Conservation (phyloP, 2,888 invertebrate species). For the Xestia sexstrigata region DNA sequence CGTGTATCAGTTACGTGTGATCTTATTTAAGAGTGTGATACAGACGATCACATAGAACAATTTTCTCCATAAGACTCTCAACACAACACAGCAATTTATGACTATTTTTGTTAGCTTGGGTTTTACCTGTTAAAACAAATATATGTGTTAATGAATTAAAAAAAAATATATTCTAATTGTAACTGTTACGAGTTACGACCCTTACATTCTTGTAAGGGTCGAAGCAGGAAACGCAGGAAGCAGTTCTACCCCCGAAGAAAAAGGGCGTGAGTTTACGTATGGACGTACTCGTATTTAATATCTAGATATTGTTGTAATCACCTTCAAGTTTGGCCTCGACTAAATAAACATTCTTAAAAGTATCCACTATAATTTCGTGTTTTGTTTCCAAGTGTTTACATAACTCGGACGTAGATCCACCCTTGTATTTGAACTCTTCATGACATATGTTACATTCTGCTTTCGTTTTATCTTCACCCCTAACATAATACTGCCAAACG, state of each 20-base stretch:
- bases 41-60: not conserved
- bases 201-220: too few relatives aligned
- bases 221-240: too few relatives aligned
- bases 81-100: too few relatives aligned
- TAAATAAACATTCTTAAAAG: conserved; percentile 16
- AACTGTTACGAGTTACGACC: not conserved
- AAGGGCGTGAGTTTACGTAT: not conserved
- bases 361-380: not conserved
- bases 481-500: conserved; percentile 18
- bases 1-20: not conserved
- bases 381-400: conserved; percentile 19
- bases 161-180: too few relatives aligned
- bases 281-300: not conserved
- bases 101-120: too few relatives aligned
- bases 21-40: not conserved
- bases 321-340: conserved; percentile 29
- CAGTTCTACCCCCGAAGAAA: not conserved
- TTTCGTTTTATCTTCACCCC: not conserved
- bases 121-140: too few relatives aligned
- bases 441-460: conserved; percentile 25
- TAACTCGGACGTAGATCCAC: conserved; percentile 1
- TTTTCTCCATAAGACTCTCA: not conserved
- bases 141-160: too few relatives aligned
- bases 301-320: not conserved
- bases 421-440: conserved; percentile 4